Evolutionary conservation across 2,888 invertebrate genomes (phyloP).

Genomic region (Perizoma flavofasciatum): DNA sequence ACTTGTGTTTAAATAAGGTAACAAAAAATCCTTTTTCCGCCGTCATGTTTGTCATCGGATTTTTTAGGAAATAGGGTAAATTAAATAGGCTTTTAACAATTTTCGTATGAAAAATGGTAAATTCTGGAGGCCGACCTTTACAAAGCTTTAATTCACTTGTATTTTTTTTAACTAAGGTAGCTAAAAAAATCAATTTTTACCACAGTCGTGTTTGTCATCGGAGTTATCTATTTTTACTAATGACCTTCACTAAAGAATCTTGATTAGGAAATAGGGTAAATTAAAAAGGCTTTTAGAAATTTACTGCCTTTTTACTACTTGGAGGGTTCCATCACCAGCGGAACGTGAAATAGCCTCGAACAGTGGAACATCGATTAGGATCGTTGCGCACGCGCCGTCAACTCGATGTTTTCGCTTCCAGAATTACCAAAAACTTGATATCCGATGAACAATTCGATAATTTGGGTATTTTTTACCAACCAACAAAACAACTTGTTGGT

Average conservation of each 20-base stretch:
- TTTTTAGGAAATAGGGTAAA: no score
- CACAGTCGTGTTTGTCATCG: not conserved
- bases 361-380: conserved; percentile 70
- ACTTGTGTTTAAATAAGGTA: no score
- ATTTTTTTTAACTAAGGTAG: no score
- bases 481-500: conserved; percentile 2
- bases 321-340: conserved; percentile 48
- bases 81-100: no score
- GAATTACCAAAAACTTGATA: conserved; percentile 67
- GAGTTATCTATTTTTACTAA: not conserved
- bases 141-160: no score
- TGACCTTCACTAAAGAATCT: conserved; percentile 10
- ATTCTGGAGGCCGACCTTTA: no score
- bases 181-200: no score
- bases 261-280: conserved; percentile 14
- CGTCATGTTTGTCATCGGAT: no score
- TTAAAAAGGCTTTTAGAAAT: conserved; percentile 7
- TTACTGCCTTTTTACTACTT: conserved; percentile 1
- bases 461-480: conserved; percentile 2
- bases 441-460: conserved; percentile 62
- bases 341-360: conserved; percentile 64
- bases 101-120: no score
- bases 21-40: no score
- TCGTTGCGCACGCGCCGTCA: conserved; percentile 75
- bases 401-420: conserved; percentile 63